Evolutionary conservation across 2,888 invertebrate genomes (phyloP).

Genomic region (Heterodera filipjevi): DNA sequence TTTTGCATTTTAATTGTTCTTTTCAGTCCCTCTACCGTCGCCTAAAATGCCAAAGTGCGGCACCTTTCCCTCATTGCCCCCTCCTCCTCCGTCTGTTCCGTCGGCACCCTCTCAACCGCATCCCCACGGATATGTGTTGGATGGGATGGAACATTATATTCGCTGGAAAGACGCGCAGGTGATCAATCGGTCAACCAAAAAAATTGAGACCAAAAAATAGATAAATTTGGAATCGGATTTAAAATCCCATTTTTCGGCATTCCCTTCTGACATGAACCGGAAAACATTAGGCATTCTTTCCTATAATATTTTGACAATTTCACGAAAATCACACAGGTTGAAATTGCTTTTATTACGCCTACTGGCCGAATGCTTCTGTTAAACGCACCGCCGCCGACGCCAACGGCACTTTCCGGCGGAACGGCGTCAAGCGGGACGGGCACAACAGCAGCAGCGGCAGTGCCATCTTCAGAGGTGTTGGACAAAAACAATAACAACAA

Average conservation of each 20-base stretch:
- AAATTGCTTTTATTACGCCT: constrained; percentile 92
- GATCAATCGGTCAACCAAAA: too few species aligned
- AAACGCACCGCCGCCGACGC: background rate
- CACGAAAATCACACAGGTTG: constrained; percentile 69
- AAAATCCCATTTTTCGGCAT: too few species aligned
- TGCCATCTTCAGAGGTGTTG: background rate
- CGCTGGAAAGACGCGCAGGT: constrained; percentile 48
- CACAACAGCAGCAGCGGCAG: background rate
- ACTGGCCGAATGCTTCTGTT: constrained; percentile 33
- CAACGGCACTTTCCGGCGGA: background rate
- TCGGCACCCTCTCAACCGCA: background rate
- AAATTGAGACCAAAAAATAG: too few species aligned
- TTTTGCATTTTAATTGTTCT: background rate
- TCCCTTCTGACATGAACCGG: too few species aligned
- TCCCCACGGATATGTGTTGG: constrained; percentile 34
- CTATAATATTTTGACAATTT: too few species aligned
- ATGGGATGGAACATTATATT: constrained; percentile 52
- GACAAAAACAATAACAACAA: background rate
- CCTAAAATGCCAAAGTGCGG: background rate
- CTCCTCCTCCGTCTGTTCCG: background rate
- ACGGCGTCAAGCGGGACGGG: background rate
- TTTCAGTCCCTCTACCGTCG: background rate
- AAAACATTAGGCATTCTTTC: too few species aligned
- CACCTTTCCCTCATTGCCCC: background rate
- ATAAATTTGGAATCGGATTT: constrained; percentile 37